Base-by-base conservation (phyloP, 2,888 invertebrate species). In the Chorisops tibialis region DNA sequence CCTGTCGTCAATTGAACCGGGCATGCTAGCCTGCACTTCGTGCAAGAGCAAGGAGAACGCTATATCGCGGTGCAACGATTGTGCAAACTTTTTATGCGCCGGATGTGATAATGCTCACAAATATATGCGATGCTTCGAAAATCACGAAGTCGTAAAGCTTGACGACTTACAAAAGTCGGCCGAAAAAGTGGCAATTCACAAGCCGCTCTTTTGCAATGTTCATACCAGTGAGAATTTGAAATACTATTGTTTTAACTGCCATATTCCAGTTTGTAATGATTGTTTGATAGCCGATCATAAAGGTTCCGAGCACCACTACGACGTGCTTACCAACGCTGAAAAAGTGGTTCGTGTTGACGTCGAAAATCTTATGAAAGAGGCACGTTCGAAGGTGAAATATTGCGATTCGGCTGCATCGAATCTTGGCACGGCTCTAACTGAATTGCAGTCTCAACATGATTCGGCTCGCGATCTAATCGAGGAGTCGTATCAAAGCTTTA, bases 121-220 rank as follows among this genome's bases (percentile, higher is more conserved):
- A 77, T 95, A 91, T 74, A 96, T 96, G 96, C 85, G 94, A 68
- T 95, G 96, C 80, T 97, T 97, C 76, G 96, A 96, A 78, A 93
- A 92, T 72, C 96, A 97, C 77, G 85, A 89, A 77, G 95, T 95
- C 39, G 87, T 94, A 58, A 88, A 90, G 45, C 87, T 96, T 73
- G 94, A 94, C 71, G 93, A 93, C 69, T 82, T 94, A 74, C 86
- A 88, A 71, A 83, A 85, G 70, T 88, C 88, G 67, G 79, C 81
- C 35, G 87, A 90, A 73, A 88, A 88, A 70, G 82, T 91, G 67
- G 88, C 91, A 58, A 88, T 95, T 68, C 94, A 94, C 73, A 93
- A 93, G 77, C 93, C 94, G 39, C 85, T 96, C 63, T 89, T 88
- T 74, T 96, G 96, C 76, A 83, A 84, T 60, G 82, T 83, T 67